Base-by-base conservation (phyloP, 2,113 vertebrate species). In the Okapia johnstoni region DNA sequence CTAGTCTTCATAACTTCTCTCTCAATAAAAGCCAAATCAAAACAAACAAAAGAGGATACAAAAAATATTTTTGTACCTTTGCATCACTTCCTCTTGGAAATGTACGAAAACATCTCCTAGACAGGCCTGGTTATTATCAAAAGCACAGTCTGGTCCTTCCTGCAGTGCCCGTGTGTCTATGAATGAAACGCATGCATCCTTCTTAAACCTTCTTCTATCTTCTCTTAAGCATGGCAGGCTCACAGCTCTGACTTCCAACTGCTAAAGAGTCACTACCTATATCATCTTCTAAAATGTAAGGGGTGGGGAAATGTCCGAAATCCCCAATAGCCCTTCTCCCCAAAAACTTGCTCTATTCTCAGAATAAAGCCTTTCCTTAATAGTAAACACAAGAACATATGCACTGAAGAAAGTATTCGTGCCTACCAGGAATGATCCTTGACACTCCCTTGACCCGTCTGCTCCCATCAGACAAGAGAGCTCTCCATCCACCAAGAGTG, bases 81-180 rank as follows among this genome's bases (percentile, higher is more conserved):
- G 60, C 36, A 66, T 61, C 40, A 85, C 81, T 85, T 95, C 81
- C 76, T 90, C 54, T 90, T 77, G 88, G 40, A 88, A 66, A 81
- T 5, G 1, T 8, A 46, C 5, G 33, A 61, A 54, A 94, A 50
- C 54, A 54, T 85, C 25, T 52, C 40, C 61, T 60, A 81, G 43
- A 36, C n/a, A 54, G 77, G 50, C 40, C 70, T 80, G 52, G 36
- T 50, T 88, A 43, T 55, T 40, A 57, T 43, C 80, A 80, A 73
- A 85, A 66, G 40, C 33, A 81, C 43, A 17, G 33, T 30, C n/a
- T 2, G 17, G 48, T 43, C 40, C 63, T 50, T 90, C 61, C 36
- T 33, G 36, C 33, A n/a, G 19, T 8, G 60, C 17, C 36, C 13
- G 0, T 11, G 2, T 70, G 28, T 12, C 73, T 66, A 2, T 1